phyloP scores from a whole-genome alignment of 2,888 invertebrate genomes.

The Lobophora halterata region DNA sequence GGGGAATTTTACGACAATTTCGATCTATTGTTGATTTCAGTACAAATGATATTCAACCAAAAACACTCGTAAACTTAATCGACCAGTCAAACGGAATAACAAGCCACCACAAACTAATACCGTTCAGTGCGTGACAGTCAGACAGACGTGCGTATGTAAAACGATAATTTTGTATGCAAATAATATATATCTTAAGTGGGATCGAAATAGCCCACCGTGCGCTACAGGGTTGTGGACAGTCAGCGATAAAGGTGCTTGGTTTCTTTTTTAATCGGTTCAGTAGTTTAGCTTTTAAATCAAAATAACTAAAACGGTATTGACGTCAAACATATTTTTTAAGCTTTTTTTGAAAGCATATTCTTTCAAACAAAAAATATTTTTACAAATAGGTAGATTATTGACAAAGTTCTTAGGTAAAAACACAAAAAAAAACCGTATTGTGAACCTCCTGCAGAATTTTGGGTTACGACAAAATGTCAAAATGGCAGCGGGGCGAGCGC shows the following conservation, averaged over 20 bases:
- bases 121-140: slow-evolving; percentile 34
- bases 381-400: too few relatives aligned
- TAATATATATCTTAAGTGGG: slow-evolving; percentile 69
- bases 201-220: slow-evolving; percentile 56
- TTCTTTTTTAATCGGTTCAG: slow-evolving; percentile 1
- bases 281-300: too few relatives aligned
- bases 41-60: slow-evolving; percentile 21
- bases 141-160: slow-evolving; percentile 42
- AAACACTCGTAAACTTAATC: slow-evolving; percentile 51
- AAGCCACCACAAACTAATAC: slow-evolving; percentile 30
- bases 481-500: too few relatives aligned
- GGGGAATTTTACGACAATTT: background rate
- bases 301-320: too few relatives aligned
- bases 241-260: slow-evolving; percentile 36
- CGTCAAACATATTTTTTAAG: too few relatives aligned
- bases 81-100: slow-evolving; percentile 41
- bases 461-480: too few relatives aligned
- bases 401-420: too few relatives aligned
- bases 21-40: slow-evolving; percentile 10
- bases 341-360: too few relatives aligned
- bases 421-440: too few relatives aligned
- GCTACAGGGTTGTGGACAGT: slow-evolving; percentile 44
- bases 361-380: too few relatives aligned
- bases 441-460: too few relatives aligned
- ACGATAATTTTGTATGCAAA: slow-evolving; percentile 71